Percentiles rank a stretch among this genome's conserved stretches.
phyloP scores from a whole-genome alignment of 2,888 invertebrate species.

The Andrena hattorfiana region DNA sequence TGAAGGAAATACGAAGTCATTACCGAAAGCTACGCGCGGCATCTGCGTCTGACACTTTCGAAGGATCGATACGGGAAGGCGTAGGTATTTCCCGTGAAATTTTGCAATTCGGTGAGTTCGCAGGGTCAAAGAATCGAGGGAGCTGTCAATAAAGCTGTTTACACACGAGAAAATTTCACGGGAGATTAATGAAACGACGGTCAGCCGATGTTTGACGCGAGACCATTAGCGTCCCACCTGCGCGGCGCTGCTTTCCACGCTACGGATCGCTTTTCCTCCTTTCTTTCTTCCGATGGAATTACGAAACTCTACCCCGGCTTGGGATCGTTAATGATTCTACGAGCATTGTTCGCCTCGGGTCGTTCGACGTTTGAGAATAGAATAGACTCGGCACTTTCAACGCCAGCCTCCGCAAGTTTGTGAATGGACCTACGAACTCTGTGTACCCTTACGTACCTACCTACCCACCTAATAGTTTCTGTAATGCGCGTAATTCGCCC shows the following conservation, averaged over 20 bases:
- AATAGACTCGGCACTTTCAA: neutral
- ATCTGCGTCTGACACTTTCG: slow-evolving; percentile 69
- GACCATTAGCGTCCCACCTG: slow-evolving; percentile 79
- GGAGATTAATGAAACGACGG: slow-evolving; percentile 81
- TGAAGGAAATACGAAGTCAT: neutral
- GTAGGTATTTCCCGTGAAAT: slow-evolving; percentile 63
- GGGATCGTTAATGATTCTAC: slow-evolving; percentile 70
- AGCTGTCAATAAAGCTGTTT: slow-evolving; percentile 77
- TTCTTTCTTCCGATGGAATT: slow-evolving; percentile 49
- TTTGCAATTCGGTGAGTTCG: slow-evolving; percentile 62
- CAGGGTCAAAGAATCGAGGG: slow-evolving; percentile 47
- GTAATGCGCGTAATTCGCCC: no score
- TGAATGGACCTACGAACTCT: no score
- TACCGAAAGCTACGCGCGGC: slow-evolving; percentile 46
- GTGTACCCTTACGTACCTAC: no score
- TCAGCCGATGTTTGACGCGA: slow-evolving; percentile 76
- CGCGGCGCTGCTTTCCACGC: slow-evolving; percentile 56
- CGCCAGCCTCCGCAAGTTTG: slow-evolving; percentile 3
- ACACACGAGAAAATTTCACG: slow-evolving; percentile 79
- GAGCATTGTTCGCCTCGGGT: slow-evolving; percentile 55
- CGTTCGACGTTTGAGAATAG: slow-evolving; percentile 34
- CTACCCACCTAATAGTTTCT: no score
- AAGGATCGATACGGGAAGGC: slow-evolving; percentile 36
- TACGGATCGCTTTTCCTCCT: slow-evolving; percentile 54
- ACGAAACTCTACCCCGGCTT: slow-evolving; percentile 48